Base-by-base conservation (phyloP, 2,113 vertebrate genomes). In the Protobothrops flavoviridis region DNA sequence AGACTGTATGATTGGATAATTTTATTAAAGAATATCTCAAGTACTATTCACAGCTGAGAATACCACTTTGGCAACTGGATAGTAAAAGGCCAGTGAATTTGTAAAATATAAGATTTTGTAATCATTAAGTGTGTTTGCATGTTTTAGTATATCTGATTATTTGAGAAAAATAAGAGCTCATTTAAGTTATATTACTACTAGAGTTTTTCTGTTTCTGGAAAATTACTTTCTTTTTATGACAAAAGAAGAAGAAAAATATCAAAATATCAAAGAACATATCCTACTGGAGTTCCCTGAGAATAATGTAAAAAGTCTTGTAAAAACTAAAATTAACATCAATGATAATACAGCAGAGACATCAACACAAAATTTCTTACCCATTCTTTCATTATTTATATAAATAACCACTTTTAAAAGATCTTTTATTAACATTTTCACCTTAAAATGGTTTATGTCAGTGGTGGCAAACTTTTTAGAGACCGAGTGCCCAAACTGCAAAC, bases 11-110 rank as follows among this genome's bases (percentile, higher is more conserved):
- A 26, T 0, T 91, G 10, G 87, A 1, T 48, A 0, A 21, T 85
- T 90, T 91, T 52, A 93, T 3, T 88, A 87, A 92, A 92, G 20
- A 11, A 94, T 95, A 21, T 57, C 15, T 26, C 12, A 21, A 93
- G 1, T 85, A 43, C 57, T 3, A 89, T 2, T 33, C 53, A 81
- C 33, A 94, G 0, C 3, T 94, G 87, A 93, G 21, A 90, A 90
- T 8, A 50, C 43, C 39, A 48, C 26, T 88, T 92, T 15, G 13
- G 86, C 20, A 9, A 20, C 45, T 50, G 24, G 24, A 69, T 69
- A 43, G 53, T 57, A 48, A 89, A 15, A 55, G 48, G 45, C 69
- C 26, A 92, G 0, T 48, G 17, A 64, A 92, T 26, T 57, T 39
- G 26, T 85, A 89, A 94, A 85, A 24, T 33, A 81, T 50, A 1